These are phyloP conservation scores for Heliconius congener DNA, from an alignment of 1,140 invertebrate genomes.

Conservation along the genomic window DNA sequence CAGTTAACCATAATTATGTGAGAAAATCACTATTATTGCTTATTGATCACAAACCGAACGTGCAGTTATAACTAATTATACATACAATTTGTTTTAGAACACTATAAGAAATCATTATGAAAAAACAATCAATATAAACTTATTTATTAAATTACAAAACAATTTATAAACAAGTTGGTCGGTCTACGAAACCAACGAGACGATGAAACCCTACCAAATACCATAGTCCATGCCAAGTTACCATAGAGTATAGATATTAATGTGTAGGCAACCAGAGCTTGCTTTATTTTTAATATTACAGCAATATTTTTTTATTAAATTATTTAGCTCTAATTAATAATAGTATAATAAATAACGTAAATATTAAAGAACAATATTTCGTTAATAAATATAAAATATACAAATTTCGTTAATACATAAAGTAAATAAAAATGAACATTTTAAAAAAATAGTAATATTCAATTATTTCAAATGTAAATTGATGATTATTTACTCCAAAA, in stretches of 20 bases:
- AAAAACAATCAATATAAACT: slow-evolving; percentile 56
- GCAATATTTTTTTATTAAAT: too few species aligned
- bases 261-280: not conserved
- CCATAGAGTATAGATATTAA: slow-evolving; percentile 23
- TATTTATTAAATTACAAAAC: slow-evolving; percentile 72
- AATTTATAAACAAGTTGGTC: slow-evolving; percentile 73
- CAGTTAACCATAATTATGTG: slow-evolving; percentile 81
- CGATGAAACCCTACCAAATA: slow-evolving; percentile 64
- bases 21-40: slow-evolving; percentile 78
- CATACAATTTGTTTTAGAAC: slow-evolving; percentile 45
- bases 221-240: not conserved
- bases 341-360: too few species aligned
- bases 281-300: not conserved
- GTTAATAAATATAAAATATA: too few species aligned
- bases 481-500: too few species aligned
- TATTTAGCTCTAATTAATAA: too few species aligned
- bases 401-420: too few species aligned
- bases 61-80: slow-evolving; percentile 45
- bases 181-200: slow-evolving; percentile 73
- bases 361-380: too few species aligned
- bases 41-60: slow-evolving; percentile 68
- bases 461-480: too few species aligned
- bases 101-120: slow-evolving; percentile 62
- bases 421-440: too few species aligned
- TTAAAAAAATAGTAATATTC: too few species aligned